Conservation (phyloP, 2,888 invertebrate genomes). For the Callinectes sapidus region DNA sequence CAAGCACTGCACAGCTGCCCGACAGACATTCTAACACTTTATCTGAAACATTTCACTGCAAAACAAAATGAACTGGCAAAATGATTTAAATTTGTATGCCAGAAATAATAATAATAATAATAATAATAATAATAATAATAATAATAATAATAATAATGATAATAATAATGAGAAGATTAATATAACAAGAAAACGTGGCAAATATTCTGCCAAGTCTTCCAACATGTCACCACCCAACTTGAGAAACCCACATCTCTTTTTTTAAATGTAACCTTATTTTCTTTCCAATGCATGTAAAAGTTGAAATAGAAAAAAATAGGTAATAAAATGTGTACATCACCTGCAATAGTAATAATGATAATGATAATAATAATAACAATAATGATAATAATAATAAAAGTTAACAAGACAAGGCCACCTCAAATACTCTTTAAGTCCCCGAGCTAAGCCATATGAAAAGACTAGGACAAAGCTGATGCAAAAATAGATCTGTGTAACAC, state of each 20-base stretch:
- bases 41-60: neutral
- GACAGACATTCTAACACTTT: neutral
- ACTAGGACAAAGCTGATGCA: neutral
- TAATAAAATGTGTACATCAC: neutral
- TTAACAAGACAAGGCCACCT: neutral
- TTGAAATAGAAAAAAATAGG: too few relatives aligned
- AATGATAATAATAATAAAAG: neutral
- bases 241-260: too few relatives aligned
- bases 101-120: neutral
- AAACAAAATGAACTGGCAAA: neutral
- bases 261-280: too few relatives aligned
- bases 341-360: neutral
- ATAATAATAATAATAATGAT: neutral
- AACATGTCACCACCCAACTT: neutral
- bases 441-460: neutral
- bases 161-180: neutral
- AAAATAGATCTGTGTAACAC: conserved; percentile 13
- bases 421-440: neutral
- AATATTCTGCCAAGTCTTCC: neutral
- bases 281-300: too few relatives aligned
- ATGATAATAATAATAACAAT: neutral
- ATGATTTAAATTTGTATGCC: neutral
- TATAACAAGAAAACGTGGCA: neutral
- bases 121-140: neutral
- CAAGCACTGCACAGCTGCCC: neutral